Base-by-base conservation (phyloP, 2,888 invertebrate genomes). In the Ormyrus thymus region DNA sequence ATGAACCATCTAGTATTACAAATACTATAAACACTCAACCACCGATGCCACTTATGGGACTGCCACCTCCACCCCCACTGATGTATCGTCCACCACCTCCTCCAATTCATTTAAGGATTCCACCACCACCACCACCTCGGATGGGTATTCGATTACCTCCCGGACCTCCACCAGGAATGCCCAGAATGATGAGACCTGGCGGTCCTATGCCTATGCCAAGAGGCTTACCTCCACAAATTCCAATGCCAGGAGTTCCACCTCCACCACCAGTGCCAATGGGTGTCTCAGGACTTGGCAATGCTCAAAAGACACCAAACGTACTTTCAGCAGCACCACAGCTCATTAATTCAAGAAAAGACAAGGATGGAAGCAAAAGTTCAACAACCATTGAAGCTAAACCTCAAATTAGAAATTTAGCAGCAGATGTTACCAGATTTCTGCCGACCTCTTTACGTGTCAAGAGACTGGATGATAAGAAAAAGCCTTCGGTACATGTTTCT, bases 371-470 rank as follows among this genome's bases (percentile, higher is more conserved):
- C 65, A 91, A 93, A 89, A 93, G 94, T 56, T 90, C 91, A 11
- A 95, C 96, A 15, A 98, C 97, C 0, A 98, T 98, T 83, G 96
- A 97, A 85, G 99, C 98, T 0, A 98, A 98, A 89, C 98, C 99
- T 0, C 98, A 98, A 91, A 97, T 99, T 83, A 93, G 97, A 83
- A 97, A 97, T 91, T 91, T 97, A 53, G 96, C 96, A 53, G 97
- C 97, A 0, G 99, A 99, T 90, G 97, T 98, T 0, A 99, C 98
- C 0, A 92, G 97, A 78, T 98, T 99, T 91, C 95, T 97, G 65
- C 98, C 98, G 0, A 97, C 97, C 0, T 95, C 98, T 0, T 91
- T 99, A 71, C 93, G 98, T 79, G 95, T 98, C 1, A 98, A 97
- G 89, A 93, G 98, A 62, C 96, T 96, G 84, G 96, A 97, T 87